Conservation (phyloP, 2,888 invertebrate genomes). For the Eurois occulta region DNA sequence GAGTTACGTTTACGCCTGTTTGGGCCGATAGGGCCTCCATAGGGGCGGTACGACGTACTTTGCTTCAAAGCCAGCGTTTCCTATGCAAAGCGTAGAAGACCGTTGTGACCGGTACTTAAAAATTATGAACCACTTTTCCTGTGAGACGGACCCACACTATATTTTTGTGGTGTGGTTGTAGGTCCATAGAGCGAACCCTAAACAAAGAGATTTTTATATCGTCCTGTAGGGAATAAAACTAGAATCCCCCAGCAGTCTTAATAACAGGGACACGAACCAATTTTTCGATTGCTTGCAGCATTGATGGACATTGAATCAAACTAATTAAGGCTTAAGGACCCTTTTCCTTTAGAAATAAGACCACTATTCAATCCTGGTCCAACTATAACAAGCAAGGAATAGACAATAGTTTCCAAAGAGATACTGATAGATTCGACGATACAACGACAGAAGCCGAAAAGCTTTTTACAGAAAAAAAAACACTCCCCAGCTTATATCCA, state of each 20-base stretch:
- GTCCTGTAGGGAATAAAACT: neutral
- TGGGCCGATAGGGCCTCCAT: no score
- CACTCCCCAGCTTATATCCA: slow-evolving; percentile 3
- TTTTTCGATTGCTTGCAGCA: no score
- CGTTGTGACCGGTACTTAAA: no score
- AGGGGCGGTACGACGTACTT: no score
- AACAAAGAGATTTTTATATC: neutral
- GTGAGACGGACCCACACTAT: no score
- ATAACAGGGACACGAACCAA: neutral
- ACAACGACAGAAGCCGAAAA: slow-evolving; percentile 36
- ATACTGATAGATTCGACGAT: slow-evolving; percentile 23
- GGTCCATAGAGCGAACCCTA: no score
- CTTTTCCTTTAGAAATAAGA: slow-evolving; percentile 25
- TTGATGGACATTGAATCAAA: slow-evolving; percentile 2
- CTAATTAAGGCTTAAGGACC: slow-evolving; percentile 31
- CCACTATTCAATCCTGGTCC: slow-evolving; percentile 12
- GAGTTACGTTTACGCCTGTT: slow-evolving; percentile 19
- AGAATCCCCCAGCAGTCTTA: neutral
- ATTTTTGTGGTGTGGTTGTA: no score
- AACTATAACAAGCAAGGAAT: slow-evolving; percentile 15
- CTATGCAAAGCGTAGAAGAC: no score
- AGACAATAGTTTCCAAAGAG: slow-evolving; percentile 26
- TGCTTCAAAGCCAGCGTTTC: no score
- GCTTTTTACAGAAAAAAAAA: slow-evolving; percentile 24
- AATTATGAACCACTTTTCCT: no score